These are phyloP conservation scores for Petrolisthes manimaculis DNA, from an alignment of 2,888 invertebrate species.

Conservation along the genomic window DNA sequence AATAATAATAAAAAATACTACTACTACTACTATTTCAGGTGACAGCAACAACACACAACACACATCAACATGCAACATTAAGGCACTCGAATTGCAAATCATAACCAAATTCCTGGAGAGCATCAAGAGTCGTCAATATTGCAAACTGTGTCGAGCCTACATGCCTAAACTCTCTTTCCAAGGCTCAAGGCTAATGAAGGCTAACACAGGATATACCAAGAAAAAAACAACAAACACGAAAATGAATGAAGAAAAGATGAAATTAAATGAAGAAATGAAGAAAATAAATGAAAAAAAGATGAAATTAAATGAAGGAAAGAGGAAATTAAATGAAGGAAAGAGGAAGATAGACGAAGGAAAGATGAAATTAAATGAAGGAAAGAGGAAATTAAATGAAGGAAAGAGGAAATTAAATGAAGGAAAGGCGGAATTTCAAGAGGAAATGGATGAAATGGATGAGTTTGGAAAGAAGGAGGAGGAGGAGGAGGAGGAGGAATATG, in stretches of 20 bases:
- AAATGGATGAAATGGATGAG: neutral
- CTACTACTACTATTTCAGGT: neutral
- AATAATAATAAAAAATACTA: neutral
- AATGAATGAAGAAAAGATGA: neutral
- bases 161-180: neutral
- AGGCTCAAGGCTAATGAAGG: slow-evolving; percentile 39
- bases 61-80: slow-evolving; percentile 41
- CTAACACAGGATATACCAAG: neutral
- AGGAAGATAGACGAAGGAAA: neutral
- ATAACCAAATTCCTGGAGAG: slow-evolving; percentile 11
- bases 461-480: neutral
- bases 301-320: too few relatives aligned
- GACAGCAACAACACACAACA: slow-evolving; percentile 17
- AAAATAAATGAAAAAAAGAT: neutral
- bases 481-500: neutral
- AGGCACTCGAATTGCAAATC: slow-evolving; percentile 16
- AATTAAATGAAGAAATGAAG: neutral
- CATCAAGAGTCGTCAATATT: neutral
- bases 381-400: neutral
- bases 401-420: too few relatives aligned
- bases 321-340: too few relatives aligned
- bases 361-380: neutral
- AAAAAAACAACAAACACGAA: neutral
- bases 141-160: slow-evolving; percentile 17
- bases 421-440: too few relatives aligned